Conservation (phyloP, 2,113 vertebrate genomes). For the Ondatra zibethicus region DNA sequence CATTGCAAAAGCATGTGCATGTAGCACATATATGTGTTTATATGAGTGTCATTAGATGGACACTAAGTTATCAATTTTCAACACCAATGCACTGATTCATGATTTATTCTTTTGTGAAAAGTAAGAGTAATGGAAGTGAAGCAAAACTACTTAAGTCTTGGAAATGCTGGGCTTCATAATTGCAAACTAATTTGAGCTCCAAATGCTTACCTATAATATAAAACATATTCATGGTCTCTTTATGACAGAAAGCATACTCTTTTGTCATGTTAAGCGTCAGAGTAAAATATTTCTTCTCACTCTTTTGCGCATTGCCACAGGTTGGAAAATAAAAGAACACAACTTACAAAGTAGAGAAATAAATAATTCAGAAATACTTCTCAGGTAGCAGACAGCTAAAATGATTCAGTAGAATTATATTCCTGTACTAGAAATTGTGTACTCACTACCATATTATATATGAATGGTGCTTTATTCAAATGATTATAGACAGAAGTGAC, state of each 20-base stretch:
- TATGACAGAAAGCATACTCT: neutral
- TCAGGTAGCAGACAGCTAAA: conserved; percentile 47
- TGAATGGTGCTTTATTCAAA: conserved; percentile 79
- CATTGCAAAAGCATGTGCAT: neutral
- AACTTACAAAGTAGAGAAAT: neutral
- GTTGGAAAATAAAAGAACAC: neutral
- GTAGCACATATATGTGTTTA: neutral
- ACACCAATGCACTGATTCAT: neutral
- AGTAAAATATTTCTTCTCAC: neutral
- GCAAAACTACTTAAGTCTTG: neutral
- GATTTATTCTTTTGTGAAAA: neutral
- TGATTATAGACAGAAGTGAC: conserved; percentile 68
- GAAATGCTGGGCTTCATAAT: neutral
- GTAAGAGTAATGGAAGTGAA: neutral
- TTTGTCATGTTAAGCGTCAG: neutral
- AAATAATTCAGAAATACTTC: neutral
- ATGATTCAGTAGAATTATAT: conserved; percentile 77
- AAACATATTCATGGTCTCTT: neutral
- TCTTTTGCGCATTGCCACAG: neutral
- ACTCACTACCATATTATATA: conserved; percentile 77
- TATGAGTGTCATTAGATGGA: neutral
- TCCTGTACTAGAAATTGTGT: conserved; percentile 73
- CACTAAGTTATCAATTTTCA: neutral
- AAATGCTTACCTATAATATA: neutral
- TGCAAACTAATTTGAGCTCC: neutral